A percentile compares a stretch with the other conserved stretches of the same genome.
Evolutionary conservation across 2,888 invertebrate genomes (phyloP).

Genomic region (Nomada goodeniana): DNA sequence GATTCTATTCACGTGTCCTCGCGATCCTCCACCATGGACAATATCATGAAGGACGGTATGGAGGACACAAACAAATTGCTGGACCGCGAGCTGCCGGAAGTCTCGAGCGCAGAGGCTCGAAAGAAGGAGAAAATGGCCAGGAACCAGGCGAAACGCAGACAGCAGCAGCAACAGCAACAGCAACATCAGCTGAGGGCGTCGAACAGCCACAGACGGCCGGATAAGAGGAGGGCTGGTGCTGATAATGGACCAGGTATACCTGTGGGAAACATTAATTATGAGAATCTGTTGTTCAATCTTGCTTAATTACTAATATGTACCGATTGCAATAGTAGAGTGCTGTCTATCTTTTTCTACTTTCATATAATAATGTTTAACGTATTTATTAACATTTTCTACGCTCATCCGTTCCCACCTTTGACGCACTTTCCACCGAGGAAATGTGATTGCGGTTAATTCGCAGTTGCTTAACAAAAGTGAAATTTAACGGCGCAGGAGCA

Average conservation of each 20-base stretch:
- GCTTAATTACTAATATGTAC: too few species aligned
- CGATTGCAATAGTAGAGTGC: too few species aligned
- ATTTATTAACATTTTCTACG: too few species aligned
- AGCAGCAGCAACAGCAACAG: conserved; percentile 82
- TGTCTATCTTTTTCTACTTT: too few species aligned
- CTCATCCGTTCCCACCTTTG: not conserved
- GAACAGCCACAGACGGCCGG: conserved; percentile 74
- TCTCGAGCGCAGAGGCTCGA: conserved; percentile 84
- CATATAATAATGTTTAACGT: too few species aligned
- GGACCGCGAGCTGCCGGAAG: conserved; percentile 75
- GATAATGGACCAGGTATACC: conserved; percentile 73
- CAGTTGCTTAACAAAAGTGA: conserved; percentile 30
- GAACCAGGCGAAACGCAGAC: conserved; percentile 84
- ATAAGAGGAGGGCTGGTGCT: conserved; percentile 76
- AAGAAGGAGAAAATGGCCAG: conserved; percentile 86
- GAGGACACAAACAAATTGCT: conserved; percentile 80
- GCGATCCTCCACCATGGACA: conserved; percentile 46
- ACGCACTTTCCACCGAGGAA: conserved; percentile 4
- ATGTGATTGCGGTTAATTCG: conserved; percentile 18
- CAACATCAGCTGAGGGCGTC: conserved; percentile 80
- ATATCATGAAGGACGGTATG: conserved; percentile 52
- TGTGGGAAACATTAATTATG: not conserved
- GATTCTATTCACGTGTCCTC: conserved; percentile 56
- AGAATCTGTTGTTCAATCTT: too few species aligned
- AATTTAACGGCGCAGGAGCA: conserved; percentile 34